Conservation (phyloP, 2,797 vertebrate species). For the Knipowitschia caucasica region DNA sequence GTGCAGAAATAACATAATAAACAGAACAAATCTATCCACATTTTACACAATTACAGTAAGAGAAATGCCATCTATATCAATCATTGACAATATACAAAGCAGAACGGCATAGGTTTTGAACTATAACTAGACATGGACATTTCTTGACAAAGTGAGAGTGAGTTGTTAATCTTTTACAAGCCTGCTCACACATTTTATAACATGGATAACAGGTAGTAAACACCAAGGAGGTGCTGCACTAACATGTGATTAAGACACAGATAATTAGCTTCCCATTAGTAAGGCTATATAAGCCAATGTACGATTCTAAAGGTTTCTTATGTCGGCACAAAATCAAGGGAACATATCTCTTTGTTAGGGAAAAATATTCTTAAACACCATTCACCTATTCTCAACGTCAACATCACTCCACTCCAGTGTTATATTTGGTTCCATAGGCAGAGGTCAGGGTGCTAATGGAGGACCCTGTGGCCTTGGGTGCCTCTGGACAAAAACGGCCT, state of each 20-base stretch:
- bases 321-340: constrained; percentile 47
- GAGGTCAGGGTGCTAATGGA: constrained; percentile 82
- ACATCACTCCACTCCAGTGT: constrained; percentile 47
- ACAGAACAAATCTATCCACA: too few relatives aligned
- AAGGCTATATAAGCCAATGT: constrained; percentile 56
- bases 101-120: constrained; percentile 15
- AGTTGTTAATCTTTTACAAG: constrained; percentile 56
- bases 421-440: constrained; percentile 66
- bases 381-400: constrained; percentile 52
- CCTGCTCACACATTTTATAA: constrained; percentile 74
- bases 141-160: constrained; percentile 41
- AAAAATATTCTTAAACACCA: constrained; percentile 41
- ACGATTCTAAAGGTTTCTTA: constrained; percentile 47
- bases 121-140: constrained; percentile 29
- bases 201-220: constrained; percentile 75
- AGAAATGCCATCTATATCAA: not conserved
- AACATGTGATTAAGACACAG: constrained; percentile 73
- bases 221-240: constrained; percentile 63
- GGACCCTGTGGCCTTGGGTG: constrained; percentile 76
- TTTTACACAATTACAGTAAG: too few relatives aligned
- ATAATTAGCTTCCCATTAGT: constrained; percentile 75
- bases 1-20: too few relatives aligned
- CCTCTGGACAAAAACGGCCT: constrained; percentile 69
- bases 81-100: constrained; percentile 9
- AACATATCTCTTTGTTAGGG: constrained; percentile 60